A percentile compares a stretch with the other conserved stretches of the same genome.
Conservation (phyloP, 2,888 invertebrate genomes). For the Callosobruchus maculatus region DNA sequence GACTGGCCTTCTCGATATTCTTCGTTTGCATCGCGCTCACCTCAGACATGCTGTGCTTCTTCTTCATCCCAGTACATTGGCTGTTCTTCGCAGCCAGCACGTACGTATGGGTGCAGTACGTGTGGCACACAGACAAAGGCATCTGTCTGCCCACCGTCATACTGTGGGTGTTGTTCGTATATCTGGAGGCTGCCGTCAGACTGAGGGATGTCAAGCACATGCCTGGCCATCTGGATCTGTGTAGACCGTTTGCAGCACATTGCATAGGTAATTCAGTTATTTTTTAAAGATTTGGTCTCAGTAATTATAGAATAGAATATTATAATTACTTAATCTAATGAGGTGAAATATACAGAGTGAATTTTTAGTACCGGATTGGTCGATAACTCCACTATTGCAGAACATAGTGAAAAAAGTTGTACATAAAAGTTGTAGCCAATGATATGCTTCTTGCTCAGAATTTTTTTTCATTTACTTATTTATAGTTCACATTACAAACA, state of each 20-base stretch:
- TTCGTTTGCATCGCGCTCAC: constrained; percentile 97
- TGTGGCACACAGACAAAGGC: constrained; percentile 92
- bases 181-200: constrained; percentile 88
- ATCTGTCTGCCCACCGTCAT: constrained; percentile 92
- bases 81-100: constrained; percentile 97
- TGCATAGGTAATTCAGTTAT: constrained; percentile 55
- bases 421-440: no score
- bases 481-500: no score
- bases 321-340: no score
- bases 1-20: constrained; percentile 95
- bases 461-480: no score
- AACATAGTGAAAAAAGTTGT: no score
- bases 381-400: no score
- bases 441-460: no score
- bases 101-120: constrained; percentile 98
- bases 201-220: constrained; percentile 78
- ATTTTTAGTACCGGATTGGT: no score
- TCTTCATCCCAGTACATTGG: constrained; percentile 98
- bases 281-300: no score
- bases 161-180: constrained; percentile 91
- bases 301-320: no score
- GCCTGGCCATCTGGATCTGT: constrained; percentile 84
- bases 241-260: constrained; percentile 94
- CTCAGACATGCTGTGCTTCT: constrained; percentile 97
- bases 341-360: no score